A percentile compares a stretch with the other conserved stretches of the same genome.
phyloP scores from a whole-genome alignment of 2,888 invertebrate species.

The Hedya salicella region DNA sequence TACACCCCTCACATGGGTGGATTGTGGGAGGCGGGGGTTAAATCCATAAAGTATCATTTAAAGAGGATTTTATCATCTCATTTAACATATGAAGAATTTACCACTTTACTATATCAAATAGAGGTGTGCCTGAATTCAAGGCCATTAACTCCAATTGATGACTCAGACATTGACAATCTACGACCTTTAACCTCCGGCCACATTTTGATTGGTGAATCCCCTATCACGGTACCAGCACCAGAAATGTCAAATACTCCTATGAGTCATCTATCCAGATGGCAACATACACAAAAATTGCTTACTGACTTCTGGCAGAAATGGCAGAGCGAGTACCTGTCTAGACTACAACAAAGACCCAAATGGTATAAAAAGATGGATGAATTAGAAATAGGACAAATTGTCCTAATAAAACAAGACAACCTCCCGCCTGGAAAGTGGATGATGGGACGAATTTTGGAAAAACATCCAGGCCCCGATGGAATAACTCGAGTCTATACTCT shows the following conservation, averaged over 20 bases:
- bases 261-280: slow-evolving; percentile 41
- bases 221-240: slow-evolving; percentile 13
- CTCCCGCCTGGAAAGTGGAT: slow-evolving; percentile 48
- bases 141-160: slow-evolving; percentile 6
- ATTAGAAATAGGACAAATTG: slow-evolving; percentile 45
- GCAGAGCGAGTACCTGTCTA: slow-evolving; percentile 44
- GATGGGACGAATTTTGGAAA: slow-evolving; percentile 44
- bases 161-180: not conserved
- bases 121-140: slow-evolving; percentile 37
- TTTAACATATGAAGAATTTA: slow-evolving; percentile 44
- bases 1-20: slow-evolving; percentile 29
- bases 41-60: slow-evolving; percentile 44
- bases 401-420: slow-evolving; percentile 44
- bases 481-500: not conserved
- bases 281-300: slow-evolving; percentile 40
- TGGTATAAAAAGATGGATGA: slow-evolving; percentile 40
- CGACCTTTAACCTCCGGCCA: slow-evolving; percentile 24
- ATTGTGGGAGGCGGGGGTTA: no score
- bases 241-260: not conserved
- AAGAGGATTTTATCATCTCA: slow-evolving; percentile 40
- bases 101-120: slow-evolving; percentile 34
- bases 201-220: slow-evolving; percentile 16
- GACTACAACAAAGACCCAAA: slow-evolving; percentile 44
- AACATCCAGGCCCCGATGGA: slow-evolving; percentile 29
- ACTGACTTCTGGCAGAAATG: slow-evolving; percentile 44